Percentiles rank a stretch among this genome's conserved stretches.
These are phyloP conservation scores for Lasioglossum albipes DNA, from an alignment of 1,140 invertebrate genomes.

Conservation along the genomic window DNA sequence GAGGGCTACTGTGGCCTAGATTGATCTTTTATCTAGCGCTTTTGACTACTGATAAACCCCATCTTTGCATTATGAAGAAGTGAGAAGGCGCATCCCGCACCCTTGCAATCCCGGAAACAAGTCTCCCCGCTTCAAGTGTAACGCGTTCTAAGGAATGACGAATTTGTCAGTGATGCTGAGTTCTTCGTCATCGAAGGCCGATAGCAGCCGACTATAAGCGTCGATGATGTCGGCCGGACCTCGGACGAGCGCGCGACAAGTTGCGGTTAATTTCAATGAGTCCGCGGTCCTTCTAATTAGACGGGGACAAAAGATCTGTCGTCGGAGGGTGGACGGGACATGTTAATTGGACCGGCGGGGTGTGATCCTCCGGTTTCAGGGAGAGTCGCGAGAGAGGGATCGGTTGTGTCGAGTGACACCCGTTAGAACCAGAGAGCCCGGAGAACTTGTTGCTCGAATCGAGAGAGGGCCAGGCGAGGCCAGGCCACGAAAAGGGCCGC, in stretches of 20 bases:
- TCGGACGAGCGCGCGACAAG: constrained; percentile 27
- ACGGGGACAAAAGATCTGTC: constrained; percentile 27
- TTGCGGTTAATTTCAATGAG: constrained; percentile 55
- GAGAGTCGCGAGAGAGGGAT: constrained; percentile 6
- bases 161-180: no score
- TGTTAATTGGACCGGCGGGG: constrained; percentile 50
- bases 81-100: no score
- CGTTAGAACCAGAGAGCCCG: constrained; percentile 45
- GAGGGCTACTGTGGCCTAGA: no score
- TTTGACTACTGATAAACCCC: no score
- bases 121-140: no score
- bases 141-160: no score
- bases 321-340: constrained; percentile 42
- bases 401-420: constrained; percentile 37
- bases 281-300: constrained; percentile 50
- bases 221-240: background rate
- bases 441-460: constrained; percentile 60
- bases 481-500: constrained; percentile 49
- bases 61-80: no score
- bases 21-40: no score
- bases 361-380: background rate
- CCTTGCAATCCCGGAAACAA: no score
- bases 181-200: no score
- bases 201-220: no score
- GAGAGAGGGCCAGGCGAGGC: constrained; percentile 37